Base-by-base conservation (phyloP, 1,140 invertebrate genomes). In the Frieseomelitta varia region DNA sequence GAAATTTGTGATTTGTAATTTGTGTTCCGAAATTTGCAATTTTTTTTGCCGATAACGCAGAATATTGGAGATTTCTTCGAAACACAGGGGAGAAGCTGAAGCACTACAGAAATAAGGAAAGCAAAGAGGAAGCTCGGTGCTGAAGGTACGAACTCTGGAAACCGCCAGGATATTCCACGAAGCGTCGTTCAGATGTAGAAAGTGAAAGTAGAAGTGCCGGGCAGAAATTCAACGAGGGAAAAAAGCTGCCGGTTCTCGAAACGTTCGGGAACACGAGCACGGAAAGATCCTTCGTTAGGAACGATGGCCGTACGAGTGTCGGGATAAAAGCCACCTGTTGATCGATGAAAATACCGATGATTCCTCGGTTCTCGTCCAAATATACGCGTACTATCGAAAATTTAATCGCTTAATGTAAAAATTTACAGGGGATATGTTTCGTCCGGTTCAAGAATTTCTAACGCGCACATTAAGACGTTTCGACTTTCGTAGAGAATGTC, bases 251-350 rank as follows among this genome's bases (percentile, higher is more conserved):
- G 51, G n/a, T 30, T 77, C 69, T 15, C 12, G 81, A 19, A 71
- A 17, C 73, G 74, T 79, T 84, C 21, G 71, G 68, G 17, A 76
- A 27, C 51, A 74, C 63, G 61, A n/a, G 2, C 34, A 51, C 34
- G 67, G 21, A 75, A 76, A 55, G 69, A 85, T 85, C 24, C 53
- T 79, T 82, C 79, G 84, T 85, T 74, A 58, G 39, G 55, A 65
- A 51, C 19, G 69, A 61, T 74, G 39, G 53, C n/a, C 21, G 30
- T 30, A 69, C 76, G 56, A 71, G 61, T 30, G 51, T 72, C 61
- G 34, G 24, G 34, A 15, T 81, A 85, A 87, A 84, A 79, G 56
- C 88, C 87, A 90, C 88, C 88, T 90, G 88, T 90, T 90, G 88
- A 90, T 89, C 78, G 78, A 78, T 56, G 71, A 76, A 87, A 89